Evolutionary conservation across 1,140 invertebrate genomes (phyloP), one percentile per base, ranked within the genome.

Genomic region (Drosophila nikananu): DNA sequence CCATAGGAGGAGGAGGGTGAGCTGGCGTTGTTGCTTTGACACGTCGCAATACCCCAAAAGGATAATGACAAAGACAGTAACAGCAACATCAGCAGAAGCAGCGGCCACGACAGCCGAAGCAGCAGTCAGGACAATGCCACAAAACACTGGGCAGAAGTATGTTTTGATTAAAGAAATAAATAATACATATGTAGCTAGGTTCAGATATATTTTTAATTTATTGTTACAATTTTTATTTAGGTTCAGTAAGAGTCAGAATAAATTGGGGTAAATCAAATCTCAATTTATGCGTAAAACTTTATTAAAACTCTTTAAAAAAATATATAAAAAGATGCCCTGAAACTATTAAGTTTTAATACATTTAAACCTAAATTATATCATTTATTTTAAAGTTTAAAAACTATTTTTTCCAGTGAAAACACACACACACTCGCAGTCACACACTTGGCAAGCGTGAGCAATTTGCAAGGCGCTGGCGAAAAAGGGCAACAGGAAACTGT

Each of bases 31-130:
- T 91, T 90, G 86, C 86, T 90, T 91, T 90, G 86, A 90, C 86
- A 90, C 86, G 86, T 91, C 81, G 86, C 84, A 90, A 86, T 86
- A 87, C 84, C 86, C 82, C 86, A 82, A 90, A 90, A 91, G 86
- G 86, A 89, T 89, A 89, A 89, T 89, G 86, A 82, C 86, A 87
- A 87, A 90, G 86, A 89, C 86, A 82, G 86, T 77, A 75, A 63
- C 77, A 80, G 67, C 79, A 86, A 61, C 77, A 54, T 55, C 52
- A 57, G 35, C 54, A 57, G 54, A 57, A 57, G 54, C 54, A 39
- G 54, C 35, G 54, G 21, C 54, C 37, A 57, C 54, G 54, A 57
- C 35, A 57, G 37, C 54, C 19, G 5, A 15, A 72, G 71, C 70
- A 73, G 70, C 67, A 72, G 72, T 80, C 82, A 91, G 82, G 81